Conservation (phyloP, 2,113 vertebrate species). For the Tylochromis polylepis region DNA sequence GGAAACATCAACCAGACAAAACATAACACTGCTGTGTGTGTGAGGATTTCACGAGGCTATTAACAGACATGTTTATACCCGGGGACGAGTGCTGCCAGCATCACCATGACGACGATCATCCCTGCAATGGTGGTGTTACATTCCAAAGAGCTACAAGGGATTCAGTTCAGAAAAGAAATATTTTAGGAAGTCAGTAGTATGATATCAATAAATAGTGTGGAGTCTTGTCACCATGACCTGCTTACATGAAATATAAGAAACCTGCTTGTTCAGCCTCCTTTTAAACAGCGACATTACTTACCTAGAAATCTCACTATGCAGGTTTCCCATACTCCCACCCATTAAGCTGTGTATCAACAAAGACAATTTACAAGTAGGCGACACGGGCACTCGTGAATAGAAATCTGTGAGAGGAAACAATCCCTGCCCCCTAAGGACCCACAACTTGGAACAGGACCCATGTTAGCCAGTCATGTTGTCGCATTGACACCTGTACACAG, state of each 20-base stretch:
- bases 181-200: not conserved
- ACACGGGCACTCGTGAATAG: not conserved
- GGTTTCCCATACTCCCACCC: fast-evolving
- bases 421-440: not conserved
- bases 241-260: not conserved
- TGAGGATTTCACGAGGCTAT: constrained; percentile 29
- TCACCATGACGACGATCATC: constrained; percentile 18
- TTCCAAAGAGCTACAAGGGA: not conserved
- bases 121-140: not conserved
- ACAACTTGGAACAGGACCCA: not conserved
- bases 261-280: not conserved
- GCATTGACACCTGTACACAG: not conserved
- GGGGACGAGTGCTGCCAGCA: not conserved
- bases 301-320: not conserved
- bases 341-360: not conserved
- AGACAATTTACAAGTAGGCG: not conserved
- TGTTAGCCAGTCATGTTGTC: not conserved
- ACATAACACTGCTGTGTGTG: not conserved
- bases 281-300: not conserved
- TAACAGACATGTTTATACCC: constrained; percentile 57
- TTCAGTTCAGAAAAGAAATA: not conserved
- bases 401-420: fast-evolving
- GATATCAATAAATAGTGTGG: not conserved
- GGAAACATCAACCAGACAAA: constrained; percentile 35
- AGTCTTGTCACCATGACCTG: not conserved